Evolutionary conservation across 2,888 invertebrate species (phyloP).

Genomic region (Drosophila pegasa): DNA sequence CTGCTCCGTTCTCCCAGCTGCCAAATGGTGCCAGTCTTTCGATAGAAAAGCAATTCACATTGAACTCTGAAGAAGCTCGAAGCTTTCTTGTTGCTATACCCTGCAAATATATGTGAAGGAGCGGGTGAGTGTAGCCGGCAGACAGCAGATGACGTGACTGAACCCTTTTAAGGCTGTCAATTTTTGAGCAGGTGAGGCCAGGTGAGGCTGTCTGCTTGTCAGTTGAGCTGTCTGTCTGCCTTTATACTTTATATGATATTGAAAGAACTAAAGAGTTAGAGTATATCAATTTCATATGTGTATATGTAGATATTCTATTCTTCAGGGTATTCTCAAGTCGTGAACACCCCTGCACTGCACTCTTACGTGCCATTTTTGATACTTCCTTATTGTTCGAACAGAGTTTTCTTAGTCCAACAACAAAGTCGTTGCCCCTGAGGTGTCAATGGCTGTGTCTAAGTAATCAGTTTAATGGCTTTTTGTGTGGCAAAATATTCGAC

Average conservation of each 20-base stretch:
- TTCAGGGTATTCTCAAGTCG: neutral
- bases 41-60: conserved; percentile 22
- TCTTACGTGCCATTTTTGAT: conserved; percentile 3
- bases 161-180: no score
- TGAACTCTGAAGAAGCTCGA: conserved; percentile 1
- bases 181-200: no score
- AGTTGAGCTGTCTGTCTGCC: neutral
- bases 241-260: no score
- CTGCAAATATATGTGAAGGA: neutral
- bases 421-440: conserved; percentile 39
- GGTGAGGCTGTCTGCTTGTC: neutral
- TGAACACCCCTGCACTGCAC: neutral
- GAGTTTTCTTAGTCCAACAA: conserved; percentile 1
- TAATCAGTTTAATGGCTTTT: conserved; percentile 76
- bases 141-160: neutral
- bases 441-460: conserved; percentile 64
- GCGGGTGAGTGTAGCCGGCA: neutral
- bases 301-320: no score
- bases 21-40: conserved; percentile 45
- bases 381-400: conserved; percentile 2
- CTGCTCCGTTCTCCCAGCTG: conserved; percentile 21
- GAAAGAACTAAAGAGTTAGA: no score
- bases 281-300: no score
- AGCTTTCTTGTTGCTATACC: neutral
- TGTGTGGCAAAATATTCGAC: conserved; percentile 51